These are phyloP conservation scores for Cyanoderma ruficeps DNA, from an alignment of 2,113 vertebrate genomes.

Conservation along the genomic window DNA sequence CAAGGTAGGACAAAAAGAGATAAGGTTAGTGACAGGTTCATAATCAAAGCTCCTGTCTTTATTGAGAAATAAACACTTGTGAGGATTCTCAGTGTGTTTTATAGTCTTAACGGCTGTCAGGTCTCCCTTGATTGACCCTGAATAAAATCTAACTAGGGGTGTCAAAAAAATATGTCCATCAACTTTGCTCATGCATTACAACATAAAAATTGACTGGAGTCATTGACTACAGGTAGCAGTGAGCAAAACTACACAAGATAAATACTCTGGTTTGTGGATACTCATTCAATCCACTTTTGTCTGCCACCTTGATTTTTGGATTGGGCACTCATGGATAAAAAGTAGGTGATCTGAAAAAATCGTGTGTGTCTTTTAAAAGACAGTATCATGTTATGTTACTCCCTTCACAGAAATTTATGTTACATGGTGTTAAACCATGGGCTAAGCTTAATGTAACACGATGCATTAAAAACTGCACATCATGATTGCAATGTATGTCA, in stretches of 20 bases:
- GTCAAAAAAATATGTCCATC: slow-evolving; percentile 76
- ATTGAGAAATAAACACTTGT: slow-evolving; percentile 63
- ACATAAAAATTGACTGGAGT: slow-evolving; percentile 79
- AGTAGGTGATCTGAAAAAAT: slow-evolving; percentile 77
- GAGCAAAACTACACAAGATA: slow-evolving; percentile 75
- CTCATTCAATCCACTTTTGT: slow-evolving; percentile 73
- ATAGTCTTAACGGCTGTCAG: slow-evolving; percentile 63
- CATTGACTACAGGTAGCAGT: slow-evolving; percentile 76
- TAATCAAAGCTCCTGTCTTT: not conserved
- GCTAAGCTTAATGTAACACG: slow-evolving; percentile 74
- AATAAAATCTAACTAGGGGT: slow-evolving; percentile 75
- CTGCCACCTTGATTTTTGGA: slow-evolving; percentile 78
- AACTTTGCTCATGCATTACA: slow-evolving; percentile 77
- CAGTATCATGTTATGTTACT: slow-evolving; percentile 73
- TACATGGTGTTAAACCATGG: slow-evolving; percentile 66
- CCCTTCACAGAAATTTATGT: slow-evolving; percentile 76
- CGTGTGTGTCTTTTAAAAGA: slow-evolving; percentile 76
- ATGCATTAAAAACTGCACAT: slow-evolving; percentile 76
- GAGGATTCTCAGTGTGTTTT: slow-evolving; percentile 42
- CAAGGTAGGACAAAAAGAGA: slow-evolving; percentile 10
- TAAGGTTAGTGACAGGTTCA: slow-evolving; percentile 12
- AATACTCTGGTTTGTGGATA: slow-evolving; percentile 68
- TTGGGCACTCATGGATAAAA: slow-evolving; percentile 79
- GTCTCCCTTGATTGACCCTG: slow-evolving; percentile 70
- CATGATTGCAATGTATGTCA: slow-evolving; percentile 70